phyloP scores from a whole-genome alignment of 2,113 vertebrate species.

The Trichechus manatus region DNA sequence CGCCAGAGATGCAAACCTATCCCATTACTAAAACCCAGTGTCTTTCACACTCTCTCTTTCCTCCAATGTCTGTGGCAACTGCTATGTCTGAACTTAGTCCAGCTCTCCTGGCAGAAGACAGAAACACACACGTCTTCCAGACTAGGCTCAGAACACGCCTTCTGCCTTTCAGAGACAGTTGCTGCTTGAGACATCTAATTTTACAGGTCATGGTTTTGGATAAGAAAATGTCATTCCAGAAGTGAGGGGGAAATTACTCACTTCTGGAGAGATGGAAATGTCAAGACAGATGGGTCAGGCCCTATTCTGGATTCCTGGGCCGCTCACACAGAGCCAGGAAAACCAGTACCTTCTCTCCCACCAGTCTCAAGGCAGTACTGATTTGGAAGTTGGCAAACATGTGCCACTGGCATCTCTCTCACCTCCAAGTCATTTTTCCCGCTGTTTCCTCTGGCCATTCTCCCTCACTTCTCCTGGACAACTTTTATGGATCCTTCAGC shows the following conservation, averaged over 20 bases:
- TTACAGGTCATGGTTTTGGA: constrained; percentile 76
- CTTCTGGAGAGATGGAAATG: constrained; percentile 65
- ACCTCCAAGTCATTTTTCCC: neutral
- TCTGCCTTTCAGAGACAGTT: constrained; percentile 52
- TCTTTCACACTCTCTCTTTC: constrained; percentile 29
- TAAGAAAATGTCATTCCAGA: constrained; percentile 57
- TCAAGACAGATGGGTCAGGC: constrained; percentile 29
- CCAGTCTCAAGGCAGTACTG: neutral
- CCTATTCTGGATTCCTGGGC: neutral
- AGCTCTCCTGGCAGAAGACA: constrained; percentile 61
- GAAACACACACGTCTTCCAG: constrained; percentile 42
- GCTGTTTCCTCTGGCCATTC: neutral
- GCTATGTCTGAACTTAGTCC: constrained; percentile 31
- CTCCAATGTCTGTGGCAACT: constrained; percentile 70
- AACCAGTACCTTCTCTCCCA: neutral
- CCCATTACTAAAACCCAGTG: neutral
- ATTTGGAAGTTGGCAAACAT: neutral
- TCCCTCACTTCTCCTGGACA: fast-evolving
- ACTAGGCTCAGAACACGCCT: constrained; percentile 21
- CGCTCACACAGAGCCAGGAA: neutral
- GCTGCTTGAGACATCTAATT: constrained; percentile 70
- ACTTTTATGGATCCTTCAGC: neutral
- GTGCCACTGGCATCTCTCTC: neutral
- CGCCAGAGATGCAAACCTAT: neutral
- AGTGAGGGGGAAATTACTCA: constrained; percentile 70